phyloP scores from a whole-genome alignment of 2,113 vertebrate species.

The Trematocara stigmaticum region DNA sequence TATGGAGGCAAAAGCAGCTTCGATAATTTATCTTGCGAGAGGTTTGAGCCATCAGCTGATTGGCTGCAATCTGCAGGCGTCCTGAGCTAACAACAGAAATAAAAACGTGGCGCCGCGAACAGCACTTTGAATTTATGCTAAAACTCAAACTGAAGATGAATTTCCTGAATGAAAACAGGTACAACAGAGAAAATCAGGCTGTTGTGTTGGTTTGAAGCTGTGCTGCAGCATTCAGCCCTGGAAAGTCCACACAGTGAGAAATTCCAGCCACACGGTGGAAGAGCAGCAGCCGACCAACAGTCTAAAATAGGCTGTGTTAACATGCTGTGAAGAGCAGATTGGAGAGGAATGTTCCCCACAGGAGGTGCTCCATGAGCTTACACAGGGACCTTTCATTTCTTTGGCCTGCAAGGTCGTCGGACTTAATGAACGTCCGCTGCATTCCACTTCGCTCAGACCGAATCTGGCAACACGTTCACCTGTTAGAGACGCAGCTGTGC shows the following conservation, averaged over 20 bases:
- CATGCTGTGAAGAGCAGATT: constrained; percentile 19
- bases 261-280: background rate
- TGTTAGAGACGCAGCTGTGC: background rate
- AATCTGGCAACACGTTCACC: background rate
- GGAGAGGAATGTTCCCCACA: constrained; percentile 47
- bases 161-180: background rate
- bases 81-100: background rate
- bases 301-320: constrained; percentile 54
- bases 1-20: background rate
- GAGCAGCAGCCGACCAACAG: background rate
- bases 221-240: background rate
- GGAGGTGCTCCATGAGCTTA: background rate
- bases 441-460: accelerated
- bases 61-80: background rate
- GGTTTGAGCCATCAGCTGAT: background rate
- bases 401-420: accelerated
- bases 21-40: background rate
- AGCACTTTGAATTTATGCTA: background rate
- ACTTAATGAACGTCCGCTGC: background rate
- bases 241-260: background rate
- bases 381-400: background rate
- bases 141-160: background rate
- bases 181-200: background rate
- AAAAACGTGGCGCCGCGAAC: accelerated
- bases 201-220: background rate